Base-by-base conservation (phyloP, 2,113 vertebrate genomes). In the Cyrtonyx montezumae region DNA sequence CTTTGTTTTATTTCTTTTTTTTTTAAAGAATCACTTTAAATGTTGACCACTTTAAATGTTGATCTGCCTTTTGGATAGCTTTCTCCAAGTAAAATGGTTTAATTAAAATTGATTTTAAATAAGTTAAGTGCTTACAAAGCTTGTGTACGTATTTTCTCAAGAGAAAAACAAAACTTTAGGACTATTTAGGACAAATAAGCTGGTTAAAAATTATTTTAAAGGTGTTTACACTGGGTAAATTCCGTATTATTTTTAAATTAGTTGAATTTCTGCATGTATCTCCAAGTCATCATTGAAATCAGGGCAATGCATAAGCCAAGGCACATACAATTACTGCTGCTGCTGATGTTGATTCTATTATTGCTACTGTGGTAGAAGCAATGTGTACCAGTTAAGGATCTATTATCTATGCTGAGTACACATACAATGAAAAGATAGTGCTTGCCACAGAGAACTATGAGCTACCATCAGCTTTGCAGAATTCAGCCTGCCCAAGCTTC, bases 51-150 rank as follows among this genome's bases (percentile, higher is more conserved):
- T n/a, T n/a, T n/a, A n/a, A n/a, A n/a, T 58, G 34, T 7, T 71
- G 71, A 69, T 55, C 25, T 74, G n/a, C 43, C 53, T 73, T 8
- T 15, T 49, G 32, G 13, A 45, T 62, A 67, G 55, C 30, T 63
- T 74, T 84, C n/a, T 77, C 19, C 28, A 42, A 46, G 32, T 23
- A 53, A 87, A 76, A 86, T 46, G 16, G 8, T 58, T 91, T 63
- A 71, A 92, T 67, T 90, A 78, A 71, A 94, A 84, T 79, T 51
- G 13, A 81, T 78, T 93, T 91, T 20, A 86, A 78, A 70, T 75
- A 45, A 55, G 11, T 69, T 56, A 40, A 75, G 82, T 5, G 19
- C n/a, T 49, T 81, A 45, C 16, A 62, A 48, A 37, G 8, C 36
- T 76, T 26, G 12, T 67, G 23, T 26, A 55, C 12, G 37, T 1